phyloP scores from a whole-genome alignment of 30 jellyfish, hydroid and myxozoan species.

The Aurelia aurita region DNA sequence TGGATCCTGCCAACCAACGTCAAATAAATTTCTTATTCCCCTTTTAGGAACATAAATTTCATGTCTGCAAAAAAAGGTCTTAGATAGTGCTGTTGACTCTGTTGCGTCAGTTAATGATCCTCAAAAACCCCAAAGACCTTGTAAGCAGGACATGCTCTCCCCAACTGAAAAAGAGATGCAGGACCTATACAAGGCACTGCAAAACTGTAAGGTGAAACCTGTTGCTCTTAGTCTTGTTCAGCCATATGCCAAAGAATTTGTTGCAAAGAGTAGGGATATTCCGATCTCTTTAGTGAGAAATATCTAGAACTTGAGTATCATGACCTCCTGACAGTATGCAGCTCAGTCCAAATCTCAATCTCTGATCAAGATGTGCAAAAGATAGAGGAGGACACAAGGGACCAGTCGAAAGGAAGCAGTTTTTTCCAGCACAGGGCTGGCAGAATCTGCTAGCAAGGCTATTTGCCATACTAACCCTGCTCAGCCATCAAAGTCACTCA shows the following conservation, averaged over 20 bases:
- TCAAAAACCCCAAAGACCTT: neutral
- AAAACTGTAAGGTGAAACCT: neutral
- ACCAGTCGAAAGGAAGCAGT: neutral
- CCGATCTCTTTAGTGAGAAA: neutral
- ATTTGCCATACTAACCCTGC: conserved; percentile 1
- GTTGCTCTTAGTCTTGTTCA: conserved; percentile 1
- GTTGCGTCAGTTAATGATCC: neutral
- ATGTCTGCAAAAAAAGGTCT: neutral
- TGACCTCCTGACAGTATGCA: neutral
- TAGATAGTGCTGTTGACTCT: conserved; percentile 10
- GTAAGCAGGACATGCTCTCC: neutral
- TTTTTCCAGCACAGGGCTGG: conserved; percentile 8
- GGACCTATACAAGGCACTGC: neutral
- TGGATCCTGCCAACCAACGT: conserved; percentile 3
- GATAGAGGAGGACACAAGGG: neutral
- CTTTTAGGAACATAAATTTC: neutral
- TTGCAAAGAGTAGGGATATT: neutral
- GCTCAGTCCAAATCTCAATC: neutral
- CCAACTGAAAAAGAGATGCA: conserved; percentile 1
- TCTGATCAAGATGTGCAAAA: neutral
- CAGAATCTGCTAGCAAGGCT: neutral
- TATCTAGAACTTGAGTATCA: neutral
- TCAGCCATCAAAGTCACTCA: conserved; percentile 28
- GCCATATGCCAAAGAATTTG: neutral
- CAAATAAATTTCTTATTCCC: neutral